phyloP scores from a whole-genome alignment of 2,888 invertebrate genomes.

The Rhagonycha fulva region DNA sequence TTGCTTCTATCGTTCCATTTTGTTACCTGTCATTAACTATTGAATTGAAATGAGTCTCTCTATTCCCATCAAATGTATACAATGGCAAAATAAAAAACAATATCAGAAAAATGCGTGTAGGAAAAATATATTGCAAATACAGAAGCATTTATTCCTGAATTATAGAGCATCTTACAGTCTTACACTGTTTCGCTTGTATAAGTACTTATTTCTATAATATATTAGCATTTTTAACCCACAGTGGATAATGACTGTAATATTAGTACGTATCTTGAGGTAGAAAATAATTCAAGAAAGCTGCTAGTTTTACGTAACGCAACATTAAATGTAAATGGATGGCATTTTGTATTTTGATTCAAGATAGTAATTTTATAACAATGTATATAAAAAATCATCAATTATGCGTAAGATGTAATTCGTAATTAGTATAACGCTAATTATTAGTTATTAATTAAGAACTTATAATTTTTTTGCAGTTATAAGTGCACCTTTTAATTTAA shows the following conservation, averaged over 20 bases:
- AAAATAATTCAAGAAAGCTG: constrained; percentile 32
- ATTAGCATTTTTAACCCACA: constrained; percentile 27
- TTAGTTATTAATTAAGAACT: background rate
- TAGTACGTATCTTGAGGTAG: constrained; percentile 24
- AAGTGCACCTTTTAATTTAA: background rate
- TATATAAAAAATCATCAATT: constrained; percentile 18
- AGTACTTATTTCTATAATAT: constrained; percentile 32
- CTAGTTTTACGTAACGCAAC: constrained; percentile 30
- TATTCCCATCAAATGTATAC: background rate
- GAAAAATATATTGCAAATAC: constrained; percentile 27
- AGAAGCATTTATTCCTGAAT: constrained; percentile 32
- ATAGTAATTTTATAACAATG: constrained; percentile 26
- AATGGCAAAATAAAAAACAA: background rate
- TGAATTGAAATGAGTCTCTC: background rate
- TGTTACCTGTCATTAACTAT: background rate
- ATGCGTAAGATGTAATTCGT: constrained; percentile 6
- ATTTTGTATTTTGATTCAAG: constrained; percentile 24
- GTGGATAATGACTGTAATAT: constrained; percentile 33
- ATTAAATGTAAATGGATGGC: constrained; percentile 33
- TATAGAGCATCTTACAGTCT: constrained; percentile 29
- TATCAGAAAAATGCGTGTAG: constrained; percentile 14
- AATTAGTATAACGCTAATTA: constrained; percentile 16
- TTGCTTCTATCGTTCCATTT: background rate
- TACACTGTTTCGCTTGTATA: constrained; percentile 27
- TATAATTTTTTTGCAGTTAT: background rate